A percentile compares a stretch with the other conserved stretches of the same genome.
Conservation (phyloP, 2,797 vertebrate species). For the Pteronotus mesoamericanus region DNA sequence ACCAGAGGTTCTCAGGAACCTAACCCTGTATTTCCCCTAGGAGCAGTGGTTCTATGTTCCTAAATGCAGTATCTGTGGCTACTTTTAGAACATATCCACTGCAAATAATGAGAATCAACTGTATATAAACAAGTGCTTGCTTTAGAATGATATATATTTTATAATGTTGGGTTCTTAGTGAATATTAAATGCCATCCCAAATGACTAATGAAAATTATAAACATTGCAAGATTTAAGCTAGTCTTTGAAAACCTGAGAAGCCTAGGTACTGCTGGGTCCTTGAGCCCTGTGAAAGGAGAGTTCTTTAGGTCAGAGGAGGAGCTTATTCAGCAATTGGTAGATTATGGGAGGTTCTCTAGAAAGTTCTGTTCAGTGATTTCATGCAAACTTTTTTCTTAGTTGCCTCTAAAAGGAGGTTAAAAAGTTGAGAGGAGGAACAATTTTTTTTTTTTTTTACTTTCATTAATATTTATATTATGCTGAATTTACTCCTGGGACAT, state of each 20-base stretch:
- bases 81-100: background rate
- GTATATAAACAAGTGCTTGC: background rate
- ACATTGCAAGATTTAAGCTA: background rate
- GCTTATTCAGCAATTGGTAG: background rate
- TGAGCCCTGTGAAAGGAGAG: background rate
- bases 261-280: background rate
- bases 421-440: background rate
- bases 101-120: background rate
- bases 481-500: background rate
- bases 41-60: background rate
- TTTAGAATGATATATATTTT: background rate
- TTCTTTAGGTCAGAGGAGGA: background rate
- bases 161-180: background rate
- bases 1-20: too few species aligned
- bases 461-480: background rate
- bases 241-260: background rate
- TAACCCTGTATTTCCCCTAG: background rate
- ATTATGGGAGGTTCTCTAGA: background rate
- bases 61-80: background rate
- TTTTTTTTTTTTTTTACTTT: background rate
- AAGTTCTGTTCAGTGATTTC: background rate
- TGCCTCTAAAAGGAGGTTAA: background rate
- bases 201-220: background rate
- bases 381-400: background rate
- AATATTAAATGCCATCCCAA: background rate